These are phyloP conservation scores for Ctena decussata DNA, from an alignment of 2,888 invertebrate genomes.

Conservation along the genomic window DNA sequence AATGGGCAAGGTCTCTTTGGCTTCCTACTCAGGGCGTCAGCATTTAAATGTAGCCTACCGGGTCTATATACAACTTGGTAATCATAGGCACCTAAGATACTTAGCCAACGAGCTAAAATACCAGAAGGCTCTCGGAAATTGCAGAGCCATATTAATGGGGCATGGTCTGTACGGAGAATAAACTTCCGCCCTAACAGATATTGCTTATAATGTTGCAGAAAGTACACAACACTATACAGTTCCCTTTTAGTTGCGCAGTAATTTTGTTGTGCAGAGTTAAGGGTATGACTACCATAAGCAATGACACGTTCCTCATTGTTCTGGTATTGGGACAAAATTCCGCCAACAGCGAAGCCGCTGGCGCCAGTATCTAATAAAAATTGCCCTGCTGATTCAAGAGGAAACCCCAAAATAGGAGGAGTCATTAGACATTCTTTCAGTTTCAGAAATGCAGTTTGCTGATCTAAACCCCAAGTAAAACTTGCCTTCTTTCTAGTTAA, in stretches of 20 bases:
- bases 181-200: conserved; percentile 16
- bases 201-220: conserved; percentile 15
- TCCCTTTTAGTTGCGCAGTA: conserved; percentile 41
- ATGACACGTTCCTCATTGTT: conserved; percentile 36
- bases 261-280: conserved; percentile 8
- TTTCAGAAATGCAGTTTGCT: too few relatives aligned
- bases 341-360: conserved; percentile 20
- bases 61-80: background rate
- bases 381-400: background rate
- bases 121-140: background rate
- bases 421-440: too few relatives aligned
- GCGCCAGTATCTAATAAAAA: conserved; percentile 43
- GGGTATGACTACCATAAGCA: conserved; percentile 28
- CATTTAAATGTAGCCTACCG: background rate
- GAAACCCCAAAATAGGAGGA: background rate
- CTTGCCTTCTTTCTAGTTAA: too few relatives aligned
- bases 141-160: background rate
- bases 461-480: too few relatives aligned
- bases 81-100: background rate
- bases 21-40: background rate
- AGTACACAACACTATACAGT: conserved; percentile 6
- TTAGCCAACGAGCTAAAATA: background rate
- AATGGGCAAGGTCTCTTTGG: background rate
- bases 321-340: conserved; percentile 26
- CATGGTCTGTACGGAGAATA: conserved; percentile 13